These are phyloP conservation scores for Macrotis lagotis DNA, from an alignment of 2,113 vertebrate genomes.

Conservation along the genomic window DNA sequence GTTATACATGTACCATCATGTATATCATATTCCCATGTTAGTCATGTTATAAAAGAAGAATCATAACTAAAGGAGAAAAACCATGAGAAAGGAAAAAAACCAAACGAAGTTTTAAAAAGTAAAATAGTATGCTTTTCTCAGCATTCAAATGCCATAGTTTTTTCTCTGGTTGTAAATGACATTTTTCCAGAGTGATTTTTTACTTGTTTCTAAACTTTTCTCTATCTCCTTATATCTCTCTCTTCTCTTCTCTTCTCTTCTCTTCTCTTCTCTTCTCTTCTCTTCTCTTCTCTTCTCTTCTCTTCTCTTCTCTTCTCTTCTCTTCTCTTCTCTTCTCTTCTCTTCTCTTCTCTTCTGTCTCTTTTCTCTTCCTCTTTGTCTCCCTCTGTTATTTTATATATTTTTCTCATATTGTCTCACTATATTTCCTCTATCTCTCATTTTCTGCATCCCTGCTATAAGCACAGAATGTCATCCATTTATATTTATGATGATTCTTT, in stretches of 20 bases:
- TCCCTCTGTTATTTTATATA: not conserved
- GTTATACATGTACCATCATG: too few species aligned
- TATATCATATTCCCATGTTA: too few species aligned
- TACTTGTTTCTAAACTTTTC: not conserved
- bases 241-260: not conserved
- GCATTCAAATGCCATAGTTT: too few species aligned
- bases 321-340: not conserved
- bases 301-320: not conserved
- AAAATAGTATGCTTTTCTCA: too few species aligned
- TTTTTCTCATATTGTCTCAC: not conserved
- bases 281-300: not conserved
- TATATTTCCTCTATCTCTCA: not conserved
- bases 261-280: conserved; percentile 11
- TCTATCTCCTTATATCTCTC: not conserved
- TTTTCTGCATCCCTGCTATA: not conserved
- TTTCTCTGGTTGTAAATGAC: too few species aligned
- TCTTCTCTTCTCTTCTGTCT: not conserved
- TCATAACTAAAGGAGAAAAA: too few species aligned
- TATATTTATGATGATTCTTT: conserved; percentile 25
- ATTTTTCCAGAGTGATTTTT: too few species aligned
- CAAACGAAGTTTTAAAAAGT: too few species aligned
- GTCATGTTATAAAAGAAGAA: too few species aligned
- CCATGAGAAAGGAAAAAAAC: too few species aligned
- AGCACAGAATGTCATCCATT: not conserved
- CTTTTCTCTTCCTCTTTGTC: not conserved